Evolutionary conservation across 2,797 vertebrate species (phyloP).

Genomic region (Anguilla pacifica): DNA sequence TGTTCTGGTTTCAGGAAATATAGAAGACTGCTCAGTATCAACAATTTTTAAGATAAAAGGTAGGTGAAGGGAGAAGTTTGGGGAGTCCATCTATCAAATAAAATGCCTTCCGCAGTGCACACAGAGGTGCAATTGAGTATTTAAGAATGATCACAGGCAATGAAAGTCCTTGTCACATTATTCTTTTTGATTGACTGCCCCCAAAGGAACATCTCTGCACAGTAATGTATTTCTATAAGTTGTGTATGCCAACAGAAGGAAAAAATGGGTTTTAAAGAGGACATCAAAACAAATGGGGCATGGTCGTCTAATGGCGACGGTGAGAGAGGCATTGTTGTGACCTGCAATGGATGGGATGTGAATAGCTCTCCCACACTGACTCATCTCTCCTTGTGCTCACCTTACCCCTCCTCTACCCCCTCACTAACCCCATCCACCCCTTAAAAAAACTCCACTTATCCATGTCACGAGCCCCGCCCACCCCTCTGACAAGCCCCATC

Average conservation of each 20-base stretch:
- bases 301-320: background rate
- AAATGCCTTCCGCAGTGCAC: background rate
- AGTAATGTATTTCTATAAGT: background rate
- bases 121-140: constrained; percentile 13
- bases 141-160: constrained; percentile 11
- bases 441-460: background rate
- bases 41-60: background rate
- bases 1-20: background rate
- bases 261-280: background rate
- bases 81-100: background rate
- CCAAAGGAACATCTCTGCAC: constrained; percentile 3
- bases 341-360: background rate
- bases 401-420: background rate
- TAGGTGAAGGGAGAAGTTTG: background rate
- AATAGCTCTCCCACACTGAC: background rate
- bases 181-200: constrained; percentile 14
- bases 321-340: background rate
- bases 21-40: background rate
- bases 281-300: constrained; percentile 3
- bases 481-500: too few relatives aligned
- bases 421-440: background rate
- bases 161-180: constrained; percentile 5
- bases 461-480: background rate
- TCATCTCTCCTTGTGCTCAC: background rate
- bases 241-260: constrained; percentile 9